Percentiles rank a stretch among this genome's conserved stretches.
These are phyloP conservation scores for Raja brachyura DNA, from an alignment of 2,113 vertebrate genomes.

Conservation along the genomic window DNA sequence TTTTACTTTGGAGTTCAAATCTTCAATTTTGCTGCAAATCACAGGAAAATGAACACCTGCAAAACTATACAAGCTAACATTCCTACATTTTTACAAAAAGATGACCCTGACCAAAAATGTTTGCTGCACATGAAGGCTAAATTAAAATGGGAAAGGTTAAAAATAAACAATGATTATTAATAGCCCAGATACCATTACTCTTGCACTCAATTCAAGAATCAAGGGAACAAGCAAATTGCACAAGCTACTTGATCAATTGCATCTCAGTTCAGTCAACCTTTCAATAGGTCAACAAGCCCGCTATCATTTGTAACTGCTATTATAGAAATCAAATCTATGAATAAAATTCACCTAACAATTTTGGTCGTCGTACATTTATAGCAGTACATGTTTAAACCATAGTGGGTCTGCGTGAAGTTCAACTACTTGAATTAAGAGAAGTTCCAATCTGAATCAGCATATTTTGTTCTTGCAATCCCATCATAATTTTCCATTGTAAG, in stretches of 20 bases:
- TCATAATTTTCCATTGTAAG: background rate
- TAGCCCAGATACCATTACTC: background rate
- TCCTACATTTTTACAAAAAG: background rate
- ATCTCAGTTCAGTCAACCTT: background rate
- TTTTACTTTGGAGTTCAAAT: background rate
- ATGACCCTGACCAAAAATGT: background rate
- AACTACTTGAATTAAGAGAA: background rate
- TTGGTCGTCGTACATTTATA: background rate
- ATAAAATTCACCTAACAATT: background rate
- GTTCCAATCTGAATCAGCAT: background rate
- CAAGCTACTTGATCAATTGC: background rate
- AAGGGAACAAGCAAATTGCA: background rate
- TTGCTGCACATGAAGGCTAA: background rate
- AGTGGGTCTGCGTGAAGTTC: background rate
- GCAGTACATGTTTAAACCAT: background rate
- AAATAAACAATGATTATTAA: background rate
- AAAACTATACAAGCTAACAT: background rate
- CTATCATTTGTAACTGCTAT: background rate
- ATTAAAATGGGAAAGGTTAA: background rate
- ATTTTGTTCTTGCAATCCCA: background rate
- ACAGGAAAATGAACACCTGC: background rate
- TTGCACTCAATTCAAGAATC: background rate
- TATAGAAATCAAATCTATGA: background rate
- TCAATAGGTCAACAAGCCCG: background rate
- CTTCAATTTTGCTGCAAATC: background rate